Evolutionary conservation across 2,113 vertebrate genomes (phyloP), one percentile per base, ranked within the genome.

Genomic region (Prinia subflava): DNA sequence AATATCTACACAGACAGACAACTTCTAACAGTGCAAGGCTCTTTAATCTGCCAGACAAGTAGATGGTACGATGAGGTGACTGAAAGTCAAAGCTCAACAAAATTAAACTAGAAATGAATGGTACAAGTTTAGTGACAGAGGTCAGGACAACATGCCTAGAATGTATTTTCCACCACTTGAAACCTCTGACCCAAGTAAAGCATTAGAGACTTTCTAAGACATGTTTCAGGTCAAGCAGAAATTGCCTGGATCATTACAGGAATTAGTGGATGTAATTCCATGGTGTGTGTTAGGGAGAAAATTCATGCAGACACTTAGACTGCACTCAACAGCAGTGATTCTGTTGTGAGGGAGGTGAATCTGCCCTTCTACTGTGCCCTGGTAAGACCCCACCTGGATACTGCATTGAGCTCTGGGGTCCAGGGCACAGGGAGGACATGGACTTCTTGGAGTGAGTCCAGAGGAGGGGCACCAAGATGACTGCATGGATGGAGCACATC

Each of bases 21-120:
- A 50, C 57, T 79, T 91, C 78, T 92, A 71, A 84, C 18, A 27
- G 37, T 37, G 11, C 39, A 37, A 60, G n/a, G 5, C 14, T 73
- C 53, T 95, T 95, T 95, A 69, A 91, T 89, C 74, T 92, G n/a
- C 24, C 65, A 63, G 53, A 63, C 33, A 69, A 92, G 73, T 28
- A 44, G 27, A 52, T 81, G 30, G 28, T 47, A 73, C 3, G 1
- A 42, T 70, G 80, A 4, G 6, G 21, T 49, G 33, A 7, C 37
- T 79, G 53, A 91, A 95, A 91, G 49, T 22, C 39, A 25, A 92
- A 94, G 12, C 41, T 87, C 57, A 67, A 68, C 14, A 84, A 68
- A 87, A 78, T 89, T 64, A 53, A 87, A 89, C 60, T 42, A 44
- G 62, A 94, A 95, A 95, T 39, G 4, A 2, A 47, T 56, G 35